Evolutionary conservation across 2,797 vertebrate genomes (phyloP), one percentile per base, ranked within the genome.

Genomic region (Protosalanx chinensis): DNA sequence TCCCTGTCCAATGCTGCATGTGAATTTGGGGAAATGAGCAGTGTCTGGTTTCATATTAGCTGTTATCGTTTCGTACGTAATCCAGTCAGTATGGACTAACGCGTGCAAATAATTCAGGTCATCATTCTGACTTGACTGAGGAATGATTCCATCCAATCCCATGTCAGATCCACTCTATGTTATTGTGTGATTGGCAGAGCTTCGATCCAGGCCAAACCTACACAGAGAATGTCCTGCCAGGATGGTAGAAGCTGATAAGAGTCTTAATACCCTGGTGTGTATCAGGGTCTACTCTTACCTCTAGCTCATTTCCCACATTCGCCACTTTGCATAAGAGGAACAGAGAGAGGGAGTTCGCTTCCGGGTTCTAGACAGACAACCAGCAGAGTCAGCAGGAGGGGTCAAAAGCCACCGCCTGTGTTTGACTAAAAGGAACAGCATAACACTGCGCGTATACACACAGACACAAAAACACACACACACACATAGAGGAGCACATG

Each of bases 311-410:
- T 35, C 27, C 56, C 70, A 23, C 29, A 30, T 61, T 70, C 51
- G 51, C 18, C 56, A 7, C 15, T 81, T 81, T 81, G 71, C 76
- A 81, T 78, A 63, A 37, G 58, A 73, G 73, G 73, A 78, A 75
- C 57, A 65, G 59, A 37, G 62, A 60, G 20, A 66, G 32, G 33
- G 63, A n/a, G 3, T 4, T 8, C 3, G 8, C 62, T 64, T 64
- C 62, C 62, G 62, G 33, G 62, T 64, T 18, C 18, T 10, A 37
- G 33, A n/a, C 62, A 64, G 32, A 18, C 16, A 64, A 18, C 33
- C 32, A 64, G 18, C 62, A 64, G 33, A 37, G 62, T 41, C 62
- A 37, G 35, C 8, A 56, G 51, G 51, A 64, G 23, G 33, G 62
- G 62, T 18, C 62, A 64, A 33, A 64, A 33, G 32, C 8, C n/a